A percentile compares a stretch with the other conserved stretches of the same genome.
Conservation (phyloP, 2,888 invertebrate species). For the Hirtodrosophila histrioides region DNA sequence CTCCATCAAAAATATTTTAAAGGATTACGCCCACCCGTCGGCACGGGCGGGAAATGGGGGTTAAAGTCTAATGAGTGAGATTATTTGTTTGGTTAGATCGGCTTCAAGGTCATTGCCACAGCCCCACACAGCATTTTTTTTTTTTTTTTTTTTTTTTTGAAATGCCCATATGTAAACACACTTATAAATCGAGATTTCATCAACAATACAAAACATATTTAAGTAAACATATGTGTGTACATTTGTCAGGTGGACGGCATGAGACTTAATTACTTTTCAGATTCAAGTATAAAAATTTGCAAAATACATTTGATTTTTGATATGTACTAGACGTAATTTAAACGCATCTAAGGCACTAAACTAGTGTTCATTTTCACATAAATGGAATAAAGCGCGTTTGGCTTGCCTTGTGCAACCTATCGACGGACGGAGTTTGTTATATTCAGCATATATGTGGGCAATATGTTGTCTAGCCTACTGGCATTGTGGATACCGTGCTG, state of each 20-base stretch:
- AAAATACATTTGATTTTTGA: constrained; percentile 31
- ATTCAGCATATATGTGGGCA: constrained; percentile 7
- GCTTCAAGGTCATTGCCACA: too few species aligned
- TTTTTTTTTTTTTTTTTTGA: too few species aligned
- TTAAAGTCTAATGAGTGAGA: too few species aligned
- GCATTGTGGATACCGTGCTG: constrained; percentile 95
- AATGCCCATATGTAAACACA: constrained; percentile 44
- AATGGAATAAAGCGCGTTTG: constrained; percentile 37
- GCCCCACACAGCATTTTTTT: too few species aligned
- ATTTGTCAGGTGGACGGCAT: constrained; percentile 57
- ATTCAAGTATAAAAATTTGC: constrained; percentile 23
- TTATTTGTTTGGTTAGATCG: too few species aligned
- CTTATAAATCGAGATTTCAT: constrained; percentile 28
- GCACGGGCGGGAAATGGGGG: too few species aligned
- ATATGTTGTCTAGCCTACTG: constrained; percentile 86
- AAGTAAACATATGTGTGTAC: constrained; percentile 5
- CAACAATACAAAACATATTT: constrained; percentile 41
- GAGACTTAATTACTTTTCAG: constrained; percentile 54
- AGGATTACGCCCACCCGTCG: too few species aligned
- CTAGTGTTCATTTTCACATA: constrained; percentile 37
- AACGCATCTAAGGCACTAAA: constrained; percentile 64
- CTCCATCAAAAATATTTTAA: too few species aligned
- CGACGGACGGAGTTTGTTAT: constrained; percentile 42
- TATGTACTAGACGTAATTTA: constrained; percentile 29
- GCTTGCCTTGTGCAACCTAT: constrained; percentile 8